These are phyloP conservation scores for Dysdera silvatica DNA, from an alignment of 1,140 invertebrate species.

Conservation along the genomic window DNA sequence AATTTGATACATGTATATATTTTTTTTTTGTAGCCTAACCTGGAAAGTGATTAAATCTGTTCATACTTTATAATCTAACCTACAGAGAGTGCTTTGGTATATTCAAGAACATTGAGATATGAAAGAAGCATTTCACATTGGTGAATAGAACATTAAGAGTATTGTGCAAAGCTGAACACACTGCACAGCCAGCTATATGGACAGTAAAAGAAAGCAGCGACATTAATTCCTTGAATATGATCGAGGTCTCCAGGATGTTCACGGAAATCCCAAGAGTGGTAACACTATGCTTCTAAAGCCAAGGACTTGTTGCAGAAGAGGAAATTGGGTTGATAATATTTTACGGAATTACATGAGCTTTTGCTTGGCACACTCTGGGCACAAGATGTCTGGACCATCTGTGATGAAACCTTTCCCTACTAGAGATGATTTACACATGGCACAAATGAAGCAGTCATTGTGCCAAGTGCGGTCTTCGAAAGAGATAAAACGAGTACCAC, in stretches of 20 bases:
- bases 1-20: too few relatives aligned
- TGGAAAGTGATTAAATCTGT: too few relatives aligned
- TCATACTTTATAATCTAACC: too few relatives aligned
- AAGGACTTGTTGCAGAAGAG: not conserved
- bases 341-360: slow-evolving; percentile 52
- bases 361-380: slow-evolving; percentile 96
- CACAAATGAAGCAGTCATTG: slow-evolving; percentile 98
- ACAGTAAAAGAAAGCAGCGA: slow-evolving; percentile 25
- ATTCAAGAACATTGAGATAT: too few relatives aligned
- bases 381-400: slow-evolving; percentile 92
- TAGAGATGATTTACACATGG: slow-evolving; percentile 82
- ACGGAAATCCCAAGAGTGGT: slow-evolving; percentile 18
- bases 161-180: slow-evolving; percentile 27
- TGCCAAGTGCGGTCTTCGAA: slow-evolving; percentile 99
- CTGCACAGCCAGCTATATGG: slow-evolving; percentile 23
- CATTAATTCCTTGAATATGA: slow-evolving; percentile 13
- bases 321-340: not conserved
- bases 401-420: slow-evolving; percentile 99
- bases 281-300: slow-evolving; percentile 21
- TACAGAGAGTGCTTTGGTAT: too few relatives aligned
- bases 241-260: slow-evolving; percentile 14
- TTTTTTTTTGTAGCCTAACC: too few relatives aligned
- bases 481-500: slow-evolving; percentile 97
- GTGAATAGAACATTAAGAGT: slow-evolving; percentile 9
- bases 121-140: too few relatives aligned